Conservation (phyloP, 1,140 invertebrate genomes). For the Apis mellifera region Amel_HAv3.1 CM009942.2:4330001-4330500, state of each 20-base stretch:
- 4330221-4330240: neutral
- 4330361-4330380: slow-evolving; percentile 71
- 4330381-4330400: slow-evolving; percentile 49
- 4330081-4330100: too few species aligned
- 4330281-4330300: neutral
- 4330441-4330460: slow-evolving; percentile 61
- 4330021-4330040: neutral
- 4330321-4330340: slow-evolving; percentile 47
- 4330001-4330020: neutral
- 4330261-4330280: slow-evolving; percentile 12
- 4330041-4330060: neutral
- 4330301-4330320: slow-evolving; percentile 9
- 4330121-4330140: neutral
- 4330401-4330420: neutral
- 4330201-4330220: neutral
- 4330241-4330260: neutral
- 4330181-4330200: slow-evolving; percentile 13
- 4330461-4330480: slow-evolving; percentile 67
- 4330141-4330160: neutral
- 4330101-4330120: neutral
- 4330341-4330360: slow-evolving; percentile 23
- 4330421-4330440: slow-evolving; percentile 64
- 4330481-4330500: slow-evolving; percentile 35
- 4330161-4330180: slow-evolving; percentile 7
- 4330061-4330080: neutral